Percentiles rank a stretch among this genome's conserved stretches.
These are phyloP conservation scores for Philopotamus ludificatus DNA, from an alignment of 1,140 invertebrate species.

Conservation along the genomic window DNA sequence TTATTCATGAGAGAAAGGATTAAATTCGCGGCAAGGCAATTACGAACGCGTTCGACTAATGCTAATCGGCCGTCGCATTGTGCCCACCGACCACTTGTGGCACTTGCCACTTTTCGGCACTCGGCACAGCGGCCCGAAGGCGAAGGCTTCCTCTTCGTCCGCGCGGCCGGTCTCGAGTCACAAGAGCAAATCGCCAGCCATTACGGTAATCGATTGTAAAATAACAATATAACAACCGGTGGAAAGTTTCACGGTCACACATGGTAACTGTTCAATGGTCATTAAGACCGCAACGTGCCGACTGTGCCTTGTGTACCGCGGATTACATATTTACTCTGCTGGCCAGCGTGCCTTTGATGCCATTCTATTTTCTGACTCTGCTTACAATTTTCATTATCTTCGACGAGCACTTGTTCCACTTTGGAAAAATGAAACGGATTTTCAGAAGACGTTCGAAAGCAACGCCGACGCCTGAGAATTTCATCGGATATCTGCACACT, in stretches of 20 bases:
- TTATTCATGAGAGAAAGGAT: too few species aligned
- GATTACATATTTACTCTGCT: background rate
- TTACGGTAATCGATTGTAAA: slow-evolving; percentile 25
- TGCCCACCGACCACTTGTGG: too few species aligned
- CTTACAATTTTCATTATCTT: background rate
- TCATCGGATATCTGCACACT: too few species aligned
- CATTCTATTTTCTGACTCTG: too few species aligned
- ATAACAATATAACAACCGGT: slow-evolving; percentile 16
- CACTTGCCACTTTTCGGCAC: background rate
- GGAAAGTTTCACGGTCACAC: slow-evolving; percentile 23
- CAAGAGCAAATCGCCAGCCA: slow-evolving; percentile 11
- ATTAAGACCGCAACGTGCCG: background rate
- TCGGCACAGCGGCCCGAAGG: too few species aligned
- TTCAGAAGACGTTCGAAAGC: too few species aligned
- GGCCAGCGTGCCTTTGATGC: background rate
- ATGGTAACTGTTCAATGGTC: slow-evolving; percentile 18
- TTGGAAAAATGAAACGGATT: too few species aligned
- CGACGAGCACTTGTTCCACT: background rate
- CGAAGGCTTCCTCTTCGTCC: slow-evolving; percentile 11
- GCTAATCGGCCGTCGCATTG: too few species aligned
- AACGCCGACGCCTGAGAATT: too few species aligned
- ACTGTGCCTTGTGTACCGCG: background rate
- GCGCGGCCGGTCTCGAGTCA: background rate
- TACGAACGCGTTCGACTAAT: too few species aligned
- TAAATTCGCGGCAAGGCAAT: too few species aligned